Evolutionary conservation across 2,888 invertebrate species (phyloP), one percentile per base, ranked within the genome.

Genomic region (Latheticus oryzae): DNA sequence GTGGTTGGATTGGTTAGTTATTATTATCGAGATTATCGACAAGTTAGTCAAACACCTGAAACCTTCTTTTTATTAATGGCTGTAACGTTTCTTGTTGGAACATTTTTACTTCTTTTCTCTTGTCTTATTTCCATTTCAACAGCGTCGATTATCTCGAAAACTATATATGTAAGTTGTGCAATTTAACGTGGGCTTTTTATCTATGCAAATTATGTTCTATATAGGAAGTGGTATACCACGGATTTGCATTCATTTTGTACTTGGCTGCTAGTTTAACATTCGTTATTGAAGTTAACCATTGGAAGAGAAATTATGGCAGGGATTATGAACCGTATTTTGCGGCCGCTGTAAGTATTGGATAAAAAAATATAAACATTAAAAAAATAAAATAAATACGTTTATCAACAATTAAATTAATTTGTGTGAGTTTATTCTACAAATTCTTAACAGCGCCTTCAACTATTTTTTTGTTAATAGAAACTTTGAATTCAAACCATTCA

Each of bases 181-280:
- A 13, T 11, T 26, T 2, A 24, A 12, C 2, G 28, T 8, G 7
- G 3, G 1, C 5, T 28, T 4, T n/a, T 28, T 28, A 28, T 28
- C 28, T 5, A 19, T 5, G 5, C 21, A 19, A 19, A 5, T 19
- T 19, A 5, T 19, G 28, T 12, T 28, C n/a, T 82, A n/a, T 84
- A 32, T 79, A 93, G 93, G 93, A 93, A 82, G 83, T 92, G 48
- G 82, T 93, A 60, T 94, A 91, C 72, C 93, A 94, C 68, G 83
- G 86, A 3, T 78, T 90, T 55, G 93, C 88, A 1, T 90, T 87
- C 67, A 80, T 90, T 48, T 78, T 93, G 51, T 84, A 91, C 64
- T 75, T 93, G 38, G 84, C 87, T 43, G 88, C 91, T 2, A 87
- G 89, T 3, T 75, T 89, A 35, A 84, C 86, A 1, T 81, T 92